Evolutionary conservation across 2,888 invertebrate genomes (phyloP), one percentile per base, ranked within the genome.

Genomic region (Fabriciana adippe): DNA sequence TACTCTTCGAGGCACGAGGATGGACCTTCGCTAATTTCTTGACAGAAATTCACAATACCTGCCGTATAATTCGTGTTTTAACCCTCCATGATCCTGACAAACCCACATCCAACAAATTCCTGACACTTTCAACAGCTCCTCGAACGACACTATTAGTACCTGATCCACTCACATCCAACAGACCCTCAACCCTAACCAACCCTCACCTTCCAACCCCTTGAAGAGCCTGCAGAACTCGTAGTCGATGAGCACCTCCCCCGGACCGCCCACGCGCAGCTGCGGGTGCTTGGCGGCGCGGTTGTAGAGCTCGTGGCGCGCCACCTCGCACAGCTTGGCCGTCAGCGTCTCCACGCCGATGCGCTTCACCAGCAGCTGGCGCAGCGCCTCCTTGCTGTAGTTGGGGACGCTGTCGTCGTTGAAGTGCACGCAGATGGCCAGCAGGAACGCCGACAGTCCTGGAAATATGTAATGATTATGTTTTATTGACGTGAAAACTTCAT

Each of bases 151-250:
- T 26, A 26, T 26, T 26, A 26, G 4, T 26, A 26, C 4, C 26
- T 26, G 4, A 26, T 3, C 21, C 21, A 21, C 26, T 26, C 26
- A 26, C 4, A 26, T 4, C 26, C 26, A 26, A 26, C 4, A 26
- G 26, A 26, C 26, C 26, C 26, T 3, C 0, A 26, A 26, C 5
- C 4, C 4, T 26, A 3, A 4, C 5, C 26, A 26, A 64, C 47
- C 82, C 86, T 84, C 77, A 95, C 95, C 93, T 90, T 97, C 97
- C 47, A 97, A 86, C 0, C 94, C 94, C 87, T 98, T 99, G 84
- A 98, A 97, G 35, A 99, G 92, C 80, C 96, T 95, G 80, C 99
- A 98, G 92, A 99, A 99, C 88, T 99, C 98, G 84, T 97, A 97
- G 87, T 99, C 99, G 54, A 99, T 93, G 65, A 99, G 91, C 18